These are phyloP conservation scores for Drosophila austrosaltans DNA, from an alignment of 2,888 invertebrate genomes.

Conservation along the genomic window DNA sequence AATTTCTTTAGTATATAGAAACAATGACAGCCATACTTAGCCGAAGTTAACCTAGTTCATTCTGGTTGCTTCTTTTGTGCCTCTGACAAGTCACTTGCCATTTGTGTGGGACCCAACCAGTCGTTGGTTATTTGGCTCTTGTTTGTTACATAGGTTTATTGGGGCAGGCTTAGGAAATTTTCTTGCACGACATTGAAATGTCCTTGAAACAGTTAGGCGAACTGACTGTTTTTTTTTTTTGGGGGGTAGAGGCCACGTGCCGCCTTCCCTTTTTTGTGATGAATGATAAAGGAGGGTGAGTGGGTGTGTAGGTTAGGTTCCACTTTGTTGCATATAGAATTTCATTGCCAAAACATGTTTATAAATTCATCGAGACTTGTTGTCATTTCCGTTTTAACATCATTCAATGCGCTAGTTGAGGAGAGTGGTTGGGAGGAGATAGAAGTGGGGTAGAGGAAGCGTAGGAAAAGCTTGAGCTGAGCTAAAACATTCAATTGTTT, in stretches of 20 bases:
- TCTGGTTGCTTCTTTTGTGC: slow-evolving; percentile 46
- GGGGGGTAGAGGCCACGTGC: slow-evolving; percentile 50
- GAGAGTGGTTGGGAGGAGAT: background rate
- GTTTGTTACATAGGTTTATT: slow-evolving; percentile 32
- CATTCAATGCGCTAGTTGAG: background rate
- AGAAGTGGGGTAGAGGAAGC: slow-evolving; percentile 16
- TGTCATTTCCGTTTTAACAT: slow-evolving; percentile 59
- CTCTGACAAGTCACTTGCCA: slow-evolving; percentile 42
- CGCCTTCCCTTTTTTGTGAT: slow-evolving; percentile 40
- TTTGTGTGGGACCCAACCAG: slow-evolving; percentile 35
- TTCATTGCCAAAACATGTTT: slow-evolving; percentile 61
- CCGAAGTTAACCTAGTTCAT: background rate
- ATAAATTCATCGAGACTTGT: slow-evolving; percentile 41
- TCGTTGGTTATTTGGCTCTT: slow-evolving; percentile 5
- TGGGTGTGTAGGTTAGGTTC: slow-evolving; percentile 9
- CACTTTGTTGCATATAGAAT: slow-evolving; percentile 37
- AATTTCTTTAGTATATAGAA: background rate
- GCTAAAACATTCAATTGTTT: slow-evolving; percentile 35
- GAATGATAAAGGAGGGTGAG: slow-evolving; percentile 20
- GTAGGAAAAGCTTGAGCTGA: slow-evolving; percentile 31
- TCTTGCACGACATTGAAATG: slow-evolving; percentile 68
- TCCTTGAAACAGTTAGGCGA: slow-evolving; percentile 56
- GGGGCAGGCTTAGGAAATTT: slow-evolving; percentile 52
- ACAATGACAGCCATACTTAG: background rate
- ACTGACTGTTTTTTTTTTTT: background rate